A percentile compares a stretch with the other conserved stretches of the same genome.
phyloP scores from a whole-genome alignment of 2,113 vertebrate species.

The Dicaeum eximium region DNA sequence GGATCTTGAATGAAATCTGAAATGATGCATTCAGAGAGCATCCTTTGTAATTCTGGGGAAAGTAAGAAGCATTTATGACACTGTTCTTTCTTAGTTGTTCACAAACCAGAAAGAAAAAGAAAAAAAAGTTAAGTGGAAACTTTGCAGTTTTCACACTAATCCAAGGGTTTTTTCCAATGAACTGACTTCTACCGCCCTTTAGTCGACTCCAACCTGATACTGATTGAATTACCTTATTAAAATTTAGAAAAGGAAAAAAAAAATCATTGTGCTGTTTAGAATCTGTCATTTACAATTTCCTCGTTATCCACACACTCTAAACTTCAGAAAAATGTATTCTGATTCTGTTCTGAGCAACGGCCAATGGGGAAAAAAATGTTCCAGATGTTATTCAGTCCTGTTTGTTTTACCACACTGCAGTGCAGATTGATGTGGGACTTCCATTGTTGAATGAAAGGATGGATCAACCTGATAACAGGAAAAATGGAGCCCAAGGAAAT shows the following conservation, averaged over 20 bases:
- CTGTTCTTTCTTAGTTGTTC: neutral
- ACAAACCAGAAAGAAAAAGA: neutral
- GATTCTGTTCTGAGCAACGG: neutral
- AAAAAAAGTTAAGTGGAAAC: neutral
- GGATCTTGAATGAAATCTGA: neutral
- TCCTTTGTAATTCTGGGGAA: neutral
- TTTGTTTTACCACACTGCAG: neutral
- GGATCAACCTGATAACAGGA: neutral
- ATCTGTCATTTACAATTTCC: constrained; percentile 50
- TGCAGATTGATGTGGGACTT: neutral
- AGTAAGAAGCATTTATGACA: neutral
- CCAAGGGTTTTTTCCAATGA: neutral
- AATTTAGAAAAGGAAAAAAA: neutral
- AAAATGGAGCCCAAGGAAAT: neutral
- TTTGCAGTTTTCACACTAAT: neutral
- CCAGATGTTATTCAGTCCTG: constrained; percentile 31
- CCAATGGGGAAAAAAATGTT: constrained; percentile 13
- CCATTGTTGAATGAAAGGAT: neutral
- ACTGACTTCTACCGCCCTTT: neutral
- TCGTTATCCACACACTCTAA: neutral
- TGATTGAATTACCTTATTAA: constrained; percentile 2
- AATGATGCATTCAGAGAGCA: neutral
- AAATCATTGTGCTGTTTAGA: neutral
- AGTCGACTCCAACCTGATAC: neutral
- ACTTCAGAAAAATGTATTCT: constrained; percentile 29